Conservation (phyloP, 2,888 invertebrate species). For the Diarsia rubi region DNA sequence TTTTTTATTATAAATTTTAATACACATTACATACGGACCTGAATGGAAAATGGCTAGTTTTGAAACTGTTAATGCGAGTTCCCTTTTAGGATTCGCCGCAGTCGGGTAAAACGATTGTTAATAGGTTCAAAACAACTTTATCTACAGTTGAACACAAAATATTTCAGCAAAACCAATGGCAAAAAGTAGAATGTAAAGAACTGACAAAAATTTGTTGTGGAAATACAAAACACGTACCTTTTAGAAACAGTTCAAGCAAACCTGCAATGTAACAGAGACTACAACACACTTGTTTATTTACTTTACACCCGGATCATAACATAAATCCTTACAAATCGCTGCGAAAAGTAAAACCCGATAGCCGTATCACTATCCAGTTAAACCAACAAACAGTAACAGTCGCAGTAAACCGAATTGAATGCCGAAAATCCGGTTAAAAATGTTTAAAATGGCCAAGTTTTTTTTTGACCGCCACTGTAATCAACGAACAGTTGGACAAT, state of each 20-base stretch:
- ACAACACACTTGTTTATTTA: constrained; percentile 14
- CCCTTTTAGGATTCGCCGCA: too few species aligned
- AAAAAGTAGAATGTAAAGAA: background rate
- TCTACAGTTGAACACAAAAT: background rate
- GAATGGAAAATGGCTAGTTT: too few species aligned
- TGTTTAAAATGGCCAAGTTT: constrained; percentile 51
- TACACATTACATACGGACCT: too few species aligned
- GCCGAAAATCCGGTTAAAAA: constrained; percentile 60
- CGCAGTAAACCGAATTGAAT: constrained; percentile 52
- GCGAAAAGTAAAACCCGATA: constrained; percentile 30
- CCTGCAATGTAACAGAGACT: background rate
- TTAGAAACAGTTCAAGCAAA: background rate
- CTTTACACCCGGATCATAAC: constrained; percentile 4
- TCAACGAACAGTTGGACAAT: constrained; percentile 65
- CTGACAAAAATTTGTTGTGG: background rate
- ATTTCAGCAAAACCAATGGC: background rate
- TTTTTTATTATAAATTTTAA: too few species aligned
- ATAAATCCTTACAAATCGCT: constrained; percentile 32
- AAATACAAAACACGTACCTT: background rate
- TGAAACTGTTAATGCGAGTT: too few species aligned
- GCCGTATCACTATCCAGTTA: constrained; percentile 42
- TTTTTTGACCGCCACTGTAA: constrained; percentile 63
- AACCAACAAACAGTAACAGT: constrained; percentile 45
- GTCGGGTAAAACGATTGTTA: too few species aligned
- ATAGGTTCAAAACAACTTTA: background rate